Evolutionary conservation across 1,140 invertebrate genomes (phyloP), one percentile per base, ranked within the genome.

Genomic region (Zaprionus camerounensis): DNA sequence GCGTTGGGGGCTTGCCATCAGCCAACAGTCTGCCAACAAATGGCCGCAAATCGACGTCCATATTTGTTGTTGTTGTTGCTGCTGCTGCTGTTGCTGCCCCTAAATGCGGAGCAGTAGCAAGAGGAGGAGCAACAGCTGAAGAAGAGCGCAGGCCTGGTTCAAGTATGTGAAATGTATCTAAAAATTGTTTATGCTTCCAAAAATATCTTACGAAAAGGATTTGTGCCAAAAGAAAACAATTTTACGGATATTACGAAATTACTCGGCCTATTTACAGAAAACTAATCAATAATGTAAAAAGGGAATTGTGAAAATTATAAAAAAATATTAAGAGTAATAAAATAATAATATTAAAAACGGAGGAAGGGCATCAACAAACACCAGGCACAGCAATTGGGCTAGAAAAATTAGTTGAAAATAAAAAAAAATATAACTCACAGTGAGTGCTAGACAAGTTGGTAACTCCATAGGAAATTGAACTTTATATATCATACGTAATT

Each of bases 161-260:
- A 75, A 91, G 84, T 91, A 91, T 83, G 71, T 91, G 81, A 90
- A 90, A 90, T 90, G 68, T 86, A 83, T 76, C 90, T 91, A 91
- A 62, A 88, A 91, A 82, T 83, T 78, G 73, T 72, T 85, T 90
- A 78, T 76, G 76, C 68, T 67, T 73, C 22, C 63, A 77, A 62
- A 61, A 69, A 9, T 59, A 34, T 71, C 58, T 73, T 81, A 81
- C 65, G 72, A 44, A 63, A 61, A 63, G 55, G 38, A 59, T 20
- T 55, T 61, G 24, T 70, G 28, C 58, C 57, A 59, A 64, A 66
- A 59, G 26, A 72, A 63, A 58, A 55, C 53, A 46, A 63, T 57
- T 46, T 46, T 34, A 34, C 31, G 31, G 31, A 34, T 11, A 28
- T 44, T 63, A 74, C 53, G 49, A 65, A 71, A 55, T 59, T 41